These are phyloP conservation scores for Eristalis pertinax DNA, from an alignment of 2,888 invertebrate genomes.

Conservation along the genomic window DNA sequence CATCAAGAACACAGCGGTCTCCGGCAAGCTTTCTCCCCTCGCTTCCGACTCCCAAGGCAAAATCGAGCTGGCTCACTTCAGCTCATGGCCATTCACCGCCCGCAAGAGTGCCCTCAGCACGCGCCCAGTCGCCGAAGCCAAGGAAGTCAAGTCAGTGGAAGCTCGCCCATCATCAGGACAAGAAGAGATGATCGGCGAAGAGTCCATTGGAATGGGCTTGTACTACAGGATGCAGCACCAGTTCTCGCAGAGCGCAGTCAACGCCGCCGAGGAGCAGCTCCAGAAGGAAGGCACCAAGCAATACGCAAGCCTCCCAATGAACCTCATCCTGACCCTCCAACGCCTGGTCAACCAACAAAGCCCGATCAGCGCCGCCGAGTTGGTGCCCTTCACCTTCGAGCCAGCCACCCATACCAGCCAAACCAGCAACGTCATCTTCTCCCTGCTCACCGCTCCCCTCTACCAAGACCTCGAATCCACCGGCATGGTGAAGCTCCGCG, in stretches of 20 bases:
- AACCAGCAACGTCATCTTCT: constrained; percentile 41
- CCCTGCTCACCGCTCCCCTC: constrained; percentile 54
- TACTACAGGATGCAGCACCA: constrained; percentile 83
- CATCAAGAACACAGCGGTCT: constrained; percentile 81
- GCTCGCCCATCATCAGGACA: constrained; percentile 78
- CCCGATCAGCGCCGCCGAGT: constrained; percentile 27
- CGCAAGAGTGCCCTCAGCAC: constrained; percentile 83
- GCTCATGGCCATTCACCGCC: constrained; percentile 85
- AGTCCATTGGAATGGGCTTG: constrained; percentile 83
- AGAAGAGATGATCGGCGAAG: constrained; percentile 82
- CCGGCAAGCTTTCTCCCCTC: constrained; percentile 82
- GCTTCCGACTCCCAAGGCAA: constrained; percentile 81
- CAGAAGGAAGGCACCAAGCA: constrained; percentile 58
- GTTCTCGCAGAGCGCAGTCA: constrained; percentile 78
- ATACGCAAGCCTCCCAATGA: constrained; percentile 46
- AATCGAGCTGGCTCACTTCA: constrained; percentile 83
- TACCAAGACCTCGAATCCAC: constrained; percentile 51
- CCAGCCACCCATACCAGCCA: constrained; percentile 34
- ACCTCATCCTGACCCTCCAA: constrained; percentile 55
- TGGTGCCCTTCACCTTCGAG: constrained; percentile 57
- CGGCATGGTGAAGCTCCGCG: constrained; percentile 57
- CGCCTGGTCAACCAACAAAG: constrained; percentile 41
- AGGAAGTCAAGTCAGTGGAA: constrained; percentile 82
- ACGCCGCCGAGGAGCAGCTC: constrained; percentile 73
- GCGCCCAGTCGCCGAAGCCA: constrained; percentile 81